phyloP scores from a whole-genome alignment of 2,888 invertebrate species.

The Dryococelus australis region DNA sequence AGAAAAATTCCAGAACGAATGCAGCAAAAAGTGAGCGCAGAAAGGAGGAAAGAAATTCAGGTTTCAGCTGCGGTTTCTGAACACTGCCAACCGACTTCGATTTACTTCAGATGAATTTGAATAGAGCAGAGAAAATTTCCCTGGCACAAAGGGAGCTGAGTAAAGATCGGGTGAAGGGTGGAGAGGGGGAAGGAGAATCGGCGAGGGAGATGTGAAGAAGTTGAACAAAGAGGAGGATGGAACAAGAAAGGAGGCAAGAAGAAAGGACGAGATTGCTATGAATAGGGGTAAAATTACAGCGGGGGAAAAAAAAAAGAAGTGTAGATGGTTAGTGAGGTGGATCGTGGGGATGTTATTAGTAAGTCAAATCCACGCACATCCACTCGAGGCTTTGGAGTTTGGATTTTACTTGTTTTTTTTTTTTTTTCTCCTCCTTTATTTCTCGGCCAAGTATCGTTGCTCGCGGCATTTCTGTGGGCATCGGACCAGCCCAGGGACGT shows the following conservation, averaged over 20 bases:
- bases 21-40: background rate
- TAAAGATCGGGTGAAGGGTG: too few species aligned
- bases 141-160: background rate
- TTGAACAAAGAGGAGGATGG: background rate
- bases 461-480: background rate
- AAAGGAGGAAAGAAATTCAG: background rate
- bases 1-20: background rate
- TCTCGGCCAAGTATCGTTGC: background rate
- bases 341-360: background rate
- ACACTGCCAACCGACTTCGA: background rate
- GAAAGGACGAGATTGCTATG: background rate
- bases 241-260: background rate
- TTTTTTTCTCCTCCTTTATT: background rate
- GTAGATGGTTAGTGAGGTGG: background rate
- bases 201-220: background rate
- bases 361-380: slow-evolving; percentile 16
- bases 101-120: slow-evolving; percentile 3
- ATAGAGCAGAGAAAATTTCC: slow-evolving; percentile 2
- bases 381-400: background rate
- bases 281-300: slow-evolving; percentile 11
- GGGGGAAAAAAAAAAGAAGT: background rate
- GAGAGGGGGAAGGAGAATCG: background rate
- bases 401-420: background rate
- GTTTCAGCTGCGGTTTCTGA: background rate
- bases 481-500: background rate